phyloP scores from a whole-genome alignment of 2,888 invertebrate genomes.

The Alsophila aescularia region DNA sequence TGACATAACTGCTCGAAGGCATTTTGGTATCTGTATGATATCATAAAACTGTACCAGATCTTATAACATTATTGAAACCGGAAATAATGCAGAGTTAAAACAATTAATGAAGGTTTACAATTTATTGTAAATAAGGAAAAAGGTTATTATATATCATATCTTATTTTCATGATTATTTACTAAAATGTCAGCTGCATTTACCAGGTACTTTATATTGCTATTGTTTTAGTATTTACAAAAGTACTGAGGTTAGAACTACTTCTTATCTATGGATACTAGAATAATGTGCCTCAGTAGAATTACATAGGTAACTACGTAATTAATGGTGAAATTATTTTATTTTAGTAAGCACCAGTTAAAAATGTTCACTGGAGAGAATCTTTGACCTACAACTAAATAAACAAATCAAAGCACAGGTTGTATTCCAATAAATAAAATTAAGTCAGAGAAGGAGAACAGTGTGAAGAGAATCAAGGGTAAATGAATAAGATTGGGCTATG shows the following conservation, averaged over 20 bases:
- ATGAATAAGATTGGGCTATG: neutral
- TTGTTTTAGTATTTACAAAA: too few relatives aligned
- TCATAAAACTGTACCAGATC: neutral
- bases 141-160: slow-evolving; percentile 2
- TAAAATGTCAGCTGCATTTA: neutral
- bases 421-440: neutral
- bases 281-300: too few relatives aligned
- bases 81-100: neutral
- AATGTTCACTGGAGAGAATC: neutral
- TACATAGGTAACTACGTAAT: too few relatives aligned
- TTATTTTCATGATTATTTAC: slow-evolving; percentile 5
- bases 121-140: slow-evolving; percentile 11
- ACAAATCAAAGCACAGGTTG: neutral
- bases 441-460: neutral
- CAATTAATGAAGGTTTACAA: neutral
- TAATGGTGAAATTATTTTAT: too few relatives aligned
- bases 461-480: neutral
- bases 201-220: too few relatives aligned
- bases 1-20: slow-evolving; percentile 26
- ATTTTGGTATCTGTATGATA: neutral
- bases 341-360: neutral
- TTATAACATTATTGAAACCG: neutral
- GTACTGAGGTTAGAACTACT: too few relatives aligned
- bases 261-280: too few relatives aligned
- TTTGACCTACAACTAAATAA: neutral